These are phyloP conservation scores for Acanthornis magna DNA, from an alignment of 2,797 vertebrate genomes.

Conservation along the genomic window DNA sequence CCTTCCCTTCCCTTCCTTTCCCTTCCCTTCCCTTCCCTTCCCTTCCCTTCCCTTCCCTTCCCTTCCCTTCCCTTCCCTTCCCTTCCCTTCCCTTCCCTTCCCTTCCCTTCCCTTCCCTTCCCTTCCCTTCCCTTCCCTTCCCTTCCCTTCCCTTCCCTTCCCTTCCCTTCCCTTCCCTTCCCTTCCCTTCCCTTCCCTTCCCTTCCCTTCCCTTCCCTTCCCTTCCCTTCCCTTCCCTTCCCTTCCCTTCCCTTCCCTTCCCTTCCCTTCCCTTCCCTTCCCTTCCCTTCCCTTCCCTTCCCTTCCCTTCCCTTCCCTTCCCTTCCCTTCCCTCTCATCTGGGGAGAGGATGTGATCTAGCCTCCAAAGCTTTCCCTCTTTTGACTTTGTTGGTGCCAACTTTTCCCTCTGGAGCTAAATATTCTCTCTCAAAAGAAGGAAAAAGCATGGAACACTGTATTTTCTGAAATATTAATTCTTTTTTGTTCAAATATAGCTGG, in stretches of 20 bases:
- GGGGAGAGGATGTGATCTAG: background rate
- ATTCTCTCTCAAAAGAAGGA: background rate
- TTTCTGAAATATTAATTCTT: background rate
- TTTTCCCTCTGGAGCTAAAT: background rate
- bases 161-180: background rate
- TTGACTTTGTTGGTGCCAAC: background rate
- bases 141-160: too few relatives aligned
- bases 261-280: too few relatives aligned
- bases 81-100: too few relatives aligned
- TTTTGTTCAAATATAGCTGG: background rate
- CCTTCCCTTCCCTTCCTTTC: background rate
- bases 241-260: background rate
- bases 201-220: too few relatives aligned
- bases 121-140: too few relatives aligned
- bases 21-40: too few relatives aligned
- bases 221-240: too few relatives aligned
- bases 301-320: background rate
- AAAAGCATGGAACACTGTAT: background rate
- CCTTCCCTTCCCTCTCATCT: background rate
- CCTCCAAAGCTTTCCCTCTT: background rate
- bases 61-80: background rate
- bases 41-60: too few relatives aligned
- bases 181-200: background rate
- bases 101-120: background rate
- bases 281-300: too few relatives aligned